Base-by-base conservation (phyloP, 2,113 vertebrate species). In the Neomonachus schauinslandi region DNA sequence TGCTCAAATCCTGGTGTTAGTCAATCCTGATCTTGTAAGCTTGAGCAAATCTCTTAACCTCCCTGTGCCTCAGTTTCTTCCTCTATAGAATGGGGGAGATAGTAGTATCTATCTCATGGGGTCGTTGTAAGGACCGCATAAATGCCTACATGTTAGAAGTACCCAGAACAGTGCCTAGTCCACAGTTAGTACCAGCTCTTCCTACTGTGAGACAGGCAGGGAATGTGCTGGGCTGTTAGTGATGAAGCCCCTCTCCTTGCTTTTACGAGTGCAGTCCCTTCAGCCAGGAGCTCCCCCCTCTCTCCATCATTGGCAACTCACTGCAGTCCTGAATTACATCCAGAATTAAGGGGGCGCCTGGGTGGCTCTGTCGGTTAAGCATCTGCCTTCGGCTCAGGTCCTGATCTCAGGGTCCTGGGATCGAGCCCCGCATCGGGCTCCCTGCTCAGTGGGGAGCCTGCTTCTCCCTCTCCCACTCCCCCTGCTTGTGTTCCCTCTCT, bases 61-160 rank as follows among this genome's bases (percentile, higher is more conserved):
- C 71, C n/a, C 10, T 1, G 16, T 26, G 61, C 76, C 67, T 94
- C n/a, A 4, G 8, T 69, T 26, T 81, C 88, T 79, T 88, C 59
- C 16, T 42, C 59, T 46, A 0, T 36, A 7, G 85, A 49, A 16
- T 28, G 42, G 90, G 71, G 59, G 11, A 26, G 13, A 16, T 6
- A 9, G 19, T 8, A 65, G 79, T 16, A 3, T 15, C 71, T n/a
- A 0, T 11, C 33, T 36, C 12, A 1, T 1, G 15, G 57, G 10
- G 39, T 33, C 16, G 5, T 15, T 14, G 15, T 14, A 1, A 83
- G 61, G 53, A 53, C 1, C 0, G 1, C n/a, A 12, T 16, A n/a
- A 39, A 6, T 10, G 36, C 28, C 11, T 21, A 8, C 2, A 14
- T 4, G n/a, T 22, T 16, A 33, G 19, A 26, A 61, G n/a, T 16